Evolutionary conservation across 2,113 vertebrate genomes (phyloP), one percentile per base, ranked within the genome.

Genomic region (Cynopterus brachyotis): DNA sequence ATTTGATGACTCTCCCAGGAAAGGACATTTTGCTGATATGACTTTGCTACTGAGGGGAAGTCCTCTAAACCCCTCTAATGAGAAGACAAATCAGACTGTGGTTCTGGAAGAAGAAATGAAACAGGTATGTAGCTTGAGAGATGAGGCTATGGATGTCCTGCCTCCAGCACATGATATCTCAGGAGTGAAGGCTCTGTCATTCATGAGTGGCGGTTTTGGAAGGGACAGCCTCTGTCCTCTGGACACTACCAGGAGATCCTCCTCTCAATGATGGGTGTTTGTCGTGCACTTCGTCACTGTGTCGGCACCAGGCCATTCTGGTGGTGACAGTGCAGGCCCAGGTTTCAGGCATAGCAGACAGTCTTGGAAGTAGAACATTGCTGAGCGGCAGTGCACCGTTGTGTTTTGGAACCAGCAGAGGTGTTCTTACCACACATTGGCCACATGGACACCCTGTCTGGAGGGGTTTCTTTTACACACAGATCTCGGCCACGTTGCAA

Each of bases 101-200:
- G 50, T 32, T 92, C 60, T 75, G 37, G 28, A n/a, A 30, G 50
- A 87, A n/a, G 73, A 26, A n/a, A 57, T 57, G 62, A 89, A 67
- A 42, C 2, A 0, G 9, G 5, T 9, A 9, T 40, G 19, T 11
- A 60, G 42, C 62, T 26, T 24, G 81, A 78, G 45, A 76, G n/a
- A 24, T 22, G 28, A 4, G 5, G 20, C 2, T 1, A 15, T 73
- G 42, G 24, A 37, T 17, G 2, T 55, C 7, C 6, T 9, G 10
- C 15, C 19, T 78, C n/a, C 19, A 17, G 3, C 5, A 26, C 0
- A 0, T 0, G 9, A 5, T 24, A 45, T 50, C 32, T 35, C 9
- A 8, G 47, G 15, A 50, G 62, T 2, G 5, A 70, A 45, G 47
- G 19, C 20, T 32, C 15, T 3, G 22, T 45, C 0, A 0, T 22